A percentile compares a stretch with the other conserved stretches of the same genome.
Conservation (phyloP, 2,113 vertebrate genomes). For the Egretta garzetta region DNA sequence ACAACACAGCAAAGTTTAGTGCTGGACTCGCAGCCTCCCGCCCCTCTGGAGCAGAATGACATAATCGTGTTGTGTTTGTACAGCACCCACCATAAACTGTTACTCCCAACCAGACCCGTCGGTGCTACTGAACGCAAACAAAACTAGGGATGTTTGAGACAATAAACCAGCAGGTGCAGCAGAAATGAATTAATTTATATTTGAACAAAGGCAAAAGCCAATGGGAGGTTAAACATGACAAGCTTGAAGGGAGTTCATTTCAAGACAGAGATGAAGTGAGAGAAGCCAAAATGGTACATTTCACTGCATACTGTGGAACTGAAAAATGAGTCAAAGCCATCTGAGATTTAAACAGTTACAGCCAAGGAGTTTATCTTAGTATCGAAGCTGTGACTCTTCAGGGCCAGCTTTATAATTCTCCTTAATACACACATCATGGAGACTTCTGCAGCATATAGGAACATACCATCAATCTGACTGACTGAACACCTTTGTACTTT, state of each 20-base stretch:
- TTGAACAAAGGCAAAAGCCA: constrained; percentile 53
- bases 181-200: constrained; percentile 57
- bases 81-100: neutral
- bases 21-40: neutral
- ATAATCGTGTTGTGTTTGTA: neutral
- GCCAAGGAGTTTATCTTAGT: constrained; percentile 13
- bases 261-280: constrained; percentile 18
- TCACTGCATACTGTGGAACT: neutral
- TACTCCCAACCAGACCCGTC: neutral
- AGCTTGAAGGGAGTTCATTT: neutral
- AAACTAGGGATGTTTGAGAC: neutral
- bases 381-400: constrained; percentile 24
- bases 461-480: neutral
- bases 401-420: constrained; percentile 13
- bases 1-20: neutral
- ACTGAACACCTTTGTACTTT: neutral
- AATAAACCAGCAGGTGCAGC: constrained; percentile 41
- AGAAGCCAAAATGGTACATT: neutral
- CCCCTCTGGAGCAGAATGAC: neutral
- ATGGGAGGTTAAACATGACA: constrained; percentile 34
- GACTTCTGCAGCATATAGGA: constrained; percentile 15
- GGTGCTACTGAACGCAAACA: neutral
- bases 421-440: neutral
- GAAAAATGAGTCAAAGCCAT: constrained; percentile 17
- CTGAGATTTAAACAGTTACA: constrained; percentile 44